Evolutionary conservation across 1,140 invertebrate species (phyloP).

Genomic region (Elymnias hypermnestra): DNA sequence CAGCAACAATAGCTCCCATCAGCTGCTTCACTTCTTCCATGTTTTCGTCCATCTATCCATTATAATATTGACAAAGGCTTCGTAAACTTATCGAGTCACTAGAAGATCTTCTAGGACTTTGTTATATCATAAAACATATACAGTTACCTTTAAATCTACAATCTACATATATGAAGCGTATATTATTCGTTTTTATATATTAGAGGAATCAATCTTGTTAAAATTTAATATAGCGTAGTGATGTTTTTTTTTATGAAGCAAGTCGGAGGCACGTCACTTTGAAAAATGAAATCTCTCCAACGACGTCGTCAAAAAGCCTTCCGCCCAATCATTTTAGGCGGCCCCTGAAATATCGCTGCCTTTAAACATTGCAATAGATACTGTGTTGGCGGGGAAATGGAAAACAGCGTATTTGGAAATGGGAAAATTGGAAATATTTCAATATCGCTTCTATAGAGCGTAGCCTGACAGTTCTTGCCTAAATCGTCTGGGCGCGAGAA

Average conservation of each 20-base stretch:
- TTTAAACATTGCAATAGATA: constrained; percentile 35
- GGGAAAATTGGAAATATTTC: constrained; percentile 21
- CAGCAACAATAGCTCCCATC: too few species aligned
- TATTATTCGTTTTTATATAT: too few species aligned
- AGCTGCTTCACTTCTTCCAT: too few species aligned
- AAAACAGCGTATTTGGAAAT: constrained; percentile 17
- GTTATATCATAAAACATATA: too few species aligned
- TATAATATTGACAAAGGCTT: too few species aligned
- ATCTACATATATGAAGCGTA: too few species aligned
- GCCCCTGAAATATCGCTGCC: constrained; percentile 38
- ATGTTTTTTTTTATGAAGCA: constrained; percentile 12
- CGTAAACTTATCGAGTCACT: too few species aligned
- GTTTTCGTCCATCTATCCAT: too few species aligned
- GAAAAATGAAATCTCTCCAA: constrained; percentile 50
- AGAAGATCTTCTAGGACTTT: too few species aligned
- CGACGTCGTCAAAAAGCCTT: constrained; percentile 41
- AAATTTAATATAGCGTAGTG: constrained; percentile 25
- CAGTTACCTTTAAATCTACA: too few species aligned
- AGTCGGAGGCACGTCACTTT: constrained; percentile 30
- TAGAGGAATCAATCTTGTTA: constrained; percentile 13
- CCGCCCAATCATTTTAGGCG: constrained; percentile 42
- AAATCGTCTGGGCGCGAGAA: too few species aligned
- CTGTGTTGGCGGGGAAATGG: constrained; percentile 18
- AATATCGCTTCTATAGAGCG: constrained; percentile 9
- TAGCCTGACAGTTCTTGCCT: too few species aligned